Conservation (phyloP, 2,113 vertebrate genomes). For the Salvelinus fontinalis region DNA sequence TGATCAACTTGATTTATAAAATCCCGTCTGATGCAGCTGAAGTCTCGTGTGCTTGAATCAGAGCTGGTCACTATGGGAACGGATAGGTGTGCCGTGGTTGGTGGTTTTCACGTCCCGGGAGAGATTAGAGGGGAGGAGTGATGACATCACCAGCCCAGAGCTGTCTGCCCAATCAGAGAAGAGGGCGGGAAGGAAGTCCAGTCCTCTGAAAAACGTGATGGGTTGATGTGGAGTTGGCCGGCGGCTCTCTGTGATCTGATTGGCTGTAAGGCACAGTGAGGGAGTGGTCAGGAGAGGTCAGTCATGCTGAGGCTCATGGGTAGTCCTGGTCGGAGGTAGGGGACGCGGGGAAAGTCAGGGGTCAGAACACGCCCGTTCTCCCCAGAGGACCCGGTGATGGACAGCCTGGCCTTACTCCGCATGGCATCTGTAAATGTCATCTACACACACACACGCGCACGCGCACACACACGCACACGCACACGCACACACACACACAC, state of each 20-base stretch:
- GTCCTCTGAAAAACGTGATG: slow-evolving; percentile 26
- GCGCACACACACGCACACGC: slow-evolving; percentile 37
- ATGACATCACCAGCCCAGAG: slow-evolving; percentile 75
- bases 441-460: slow-evolving; percentile 75
- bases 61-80: slow-evolving; percentile 80
- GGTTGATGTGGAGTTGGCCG: slow-evolving; percentile 7
- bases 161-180: slow-evolving; percentile 27
- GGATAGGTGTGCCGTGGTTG: neutral
- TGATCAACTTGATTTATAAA: slow-evolving; percentile 60
- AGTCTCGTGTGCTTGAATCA: slow-evolving; percentile 94
- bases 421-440: slow-evolving; percentile 93
- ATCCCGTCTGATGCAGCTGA: slow-evolving; percentile 87
- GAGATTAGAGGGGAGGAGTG: slow-evolving; percentile 56
- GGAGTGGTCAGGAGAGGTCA: slow-evolving; percentile 92
- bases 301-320: slow-evolving; percentile 98
- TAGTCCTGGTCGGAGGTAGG: slow-evolving; percentile 98
- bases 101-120: slow-evolving; percentile 34
- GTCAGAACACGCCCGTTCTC: slow-evolving; percentile 92
- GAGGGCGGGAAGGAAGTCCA: slow-evolving; percentile 23
- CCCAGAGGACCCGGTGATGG: slow-evolving; percentile 94
- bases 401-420: slow-evolving; percentile 95
- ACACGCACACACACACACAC: neutral
- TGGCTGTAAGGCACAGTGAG: slow-evolving; percentile 94
- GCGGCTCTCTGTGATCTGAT: slow-evolving; percentile 69
- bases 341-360: slow-evolving; percentile 93